A percentile compares a stretch with the other conserved stretches of the same genome.
Evolutionary conservation across 2,113 vertebrate genomes (phyloP).

Genomic region (Protobothrops flavoviridis): DNA sequence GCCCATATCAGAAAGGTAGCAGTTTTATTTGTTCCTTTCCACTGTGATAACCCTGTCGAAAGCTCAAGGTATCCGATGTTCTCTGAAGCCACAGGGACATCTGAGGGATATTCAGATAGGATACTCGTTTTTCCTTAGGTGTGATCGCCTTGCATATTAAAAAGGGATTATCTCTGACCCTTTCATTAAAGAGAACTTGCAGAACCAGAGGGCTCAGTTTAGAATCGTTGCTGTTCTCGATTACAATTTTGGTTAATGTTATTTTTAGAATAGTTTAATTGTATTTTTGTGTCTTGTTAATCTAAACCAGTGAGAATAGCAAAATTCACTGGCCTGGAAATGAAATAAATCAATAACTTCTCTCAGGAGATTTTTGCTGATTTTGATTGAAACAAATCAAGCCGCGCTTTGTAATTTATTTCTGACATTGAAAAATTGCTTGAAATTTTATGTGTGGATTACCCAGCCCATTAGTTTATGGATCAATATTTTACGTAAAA

Average conservation of each 20-base stretch:
- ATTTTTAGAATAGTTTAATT: not conserved
- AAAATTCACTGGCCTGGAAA: not conserved
- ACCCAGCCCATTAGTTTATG: not conserved
- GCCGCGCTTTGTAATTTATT: not conserved
- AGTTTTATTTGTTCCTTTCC: not conserved
- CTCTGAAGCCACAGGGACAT: no score
- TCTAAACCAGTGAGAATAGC: not conserved
- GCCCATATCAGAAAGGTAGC: not conserved
- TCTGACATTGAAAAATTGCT: not conserved
- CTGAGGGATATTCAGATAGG: not conserved
- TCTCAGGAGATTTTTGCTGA: not conserved
- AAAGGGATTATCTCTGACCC: constrained; percentile 1
- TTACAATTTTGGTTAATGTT: not conserved
- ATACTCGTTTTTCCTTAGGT: not conserved
- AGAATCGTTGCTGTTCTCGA: not conserved
- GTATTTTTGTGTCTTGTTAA: not conserved
- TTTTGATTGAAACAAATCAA: not conserved
- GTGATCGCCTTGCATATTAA: not conserved
- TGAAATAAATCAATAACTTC: not conserved
- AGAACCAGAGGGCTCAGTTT: not conserved
- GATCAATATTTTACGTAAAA: not conserved
- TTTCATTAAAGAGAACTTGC: not conserved
- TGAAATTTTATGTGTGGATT: not conserved
- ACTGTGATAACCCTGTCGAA: no score
- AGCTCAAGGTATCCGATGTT: not conserved